These are phyloP conservation scores for Aspiorhynchus laticeps DNA, from an alignment of 2,113 vertebrate species.

Conservation along the genomic window DNA sequence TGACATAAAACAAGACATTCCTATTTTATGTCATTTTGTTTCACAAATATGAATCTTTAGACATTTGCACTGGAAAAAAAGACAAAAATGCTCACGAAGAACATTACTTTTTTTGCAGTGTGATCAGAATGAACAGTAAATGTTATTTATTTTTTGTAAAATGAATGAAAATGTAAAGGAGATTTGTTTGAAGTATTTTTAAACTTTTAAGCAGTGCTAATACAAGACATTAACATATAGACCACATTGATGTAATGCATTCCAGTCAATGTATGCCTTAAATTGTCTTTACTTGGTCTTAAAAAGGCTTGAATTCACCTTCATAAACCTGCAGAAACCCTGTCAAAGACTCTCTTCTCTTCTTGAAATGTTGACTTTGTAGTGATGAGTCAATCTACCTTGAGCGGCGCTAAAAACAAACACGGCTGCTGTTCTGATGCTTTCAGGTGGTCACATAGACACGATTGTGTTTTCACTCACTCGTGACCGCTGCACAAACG, in stretches of 20 bases:
- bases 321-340: neutral
- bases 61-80: neutral
- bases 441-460: constrained; percentile 1
- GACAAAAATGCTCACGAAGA: too few relatives aligned
- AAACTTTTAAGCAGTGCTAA: too few relatives aligned
- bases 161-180: too few relatives aligned
- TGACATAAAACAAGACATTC: too few relatives aligned
- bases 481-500: neutral
- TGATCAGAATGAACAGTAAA: too few relatives aligned
- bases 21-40: too few relatives aligned
- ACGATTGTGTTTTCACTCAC: neutral
- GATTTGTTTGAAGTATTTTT: too few relatives aligned
- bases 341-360: neutral
- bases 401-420: neutral
- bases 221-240: too few relatives aligned
- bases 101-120: too few relatives aligned
- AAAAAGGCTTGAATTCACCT: neutral
- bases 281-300: neutral
- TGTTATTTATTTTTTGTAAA: too few relatives aligned
- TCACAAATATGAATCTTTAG: neutral
- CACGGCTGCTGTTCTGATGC: neutral
- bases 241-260: neutral
- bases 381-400: constrained; percentile 12
- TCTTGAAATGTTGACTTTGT: constrained; percentile 24
- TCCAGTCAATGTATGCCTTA: neutral